These are phyloP conservation scores for Drosophila diplacantha DNA, from an alignment of 2,888 invertebrate genomes.

Conservation along the genomic window DNA sequence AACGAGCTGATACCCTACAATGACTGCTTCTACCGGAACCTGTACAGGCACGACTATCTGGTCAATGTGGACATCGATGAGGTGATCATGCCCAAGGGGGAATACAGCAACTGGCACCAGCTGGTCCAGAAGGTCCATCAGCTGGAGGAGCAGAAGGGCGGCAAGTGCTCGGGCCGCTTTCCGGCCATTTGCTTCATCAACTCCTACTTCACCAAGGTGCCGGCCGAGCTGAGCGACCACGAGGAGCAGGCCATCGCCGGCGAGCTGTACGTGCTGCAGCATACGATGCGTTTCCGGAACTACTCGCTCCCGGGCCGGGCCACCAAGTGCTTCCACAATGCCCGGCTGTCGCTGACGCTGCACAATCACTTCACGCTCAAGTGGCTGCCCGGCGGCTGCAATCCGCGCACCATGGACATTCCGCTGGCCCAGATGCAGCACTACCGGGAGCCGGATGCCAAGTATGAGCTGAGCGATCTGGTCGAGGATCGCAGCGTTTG, in stretches of 20 bases:
- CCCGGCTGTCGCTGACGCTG: constrained; percentile 88
- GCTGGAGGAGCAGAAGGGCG: neutral
- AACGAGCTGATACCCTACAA: constrained; percentile 96
- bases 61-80: constrained; percentile 93
- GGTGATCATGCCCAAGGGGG: constrained; percentile 86
- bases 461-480: constrained; percentile 39
- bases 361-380: constrained; percentile 93
- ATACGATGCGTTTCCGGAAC: constrained; percentile 89
- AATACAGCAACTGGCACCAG: constrained; percentile 77
- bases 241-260: constrained; percentile 51
- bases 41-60: constrained; percentile 90
- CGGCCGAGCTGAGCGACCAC: constrained; percentile 41
- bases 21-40: constrained; percentile 93
- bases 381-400: constrained; percentile 80
- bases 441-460: constrained; percentile 51
- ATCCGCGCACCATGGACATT: constrained; percentile 16
- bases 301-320: constrained; percentile 91
- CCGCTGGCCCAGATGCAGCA: constrained; percentile 65
- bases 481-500: constrained; percentile 54
- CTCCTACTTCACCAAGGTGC: constrained; percentile 89
- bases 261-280: constrained; percentile 90
- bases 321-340: constrained; percentile 94
- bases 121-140: constrained; percentile 69
- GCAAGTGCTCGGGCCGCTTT: constrained; percentile 36
- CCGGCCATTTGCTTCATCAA: constrained; percentile 88